Percentiles rank a stretch among this genome's conserved stretches.
Conservation (phyloP, 2,888 invertebrate genomes). For the Apotomis turbidana region DNA sequence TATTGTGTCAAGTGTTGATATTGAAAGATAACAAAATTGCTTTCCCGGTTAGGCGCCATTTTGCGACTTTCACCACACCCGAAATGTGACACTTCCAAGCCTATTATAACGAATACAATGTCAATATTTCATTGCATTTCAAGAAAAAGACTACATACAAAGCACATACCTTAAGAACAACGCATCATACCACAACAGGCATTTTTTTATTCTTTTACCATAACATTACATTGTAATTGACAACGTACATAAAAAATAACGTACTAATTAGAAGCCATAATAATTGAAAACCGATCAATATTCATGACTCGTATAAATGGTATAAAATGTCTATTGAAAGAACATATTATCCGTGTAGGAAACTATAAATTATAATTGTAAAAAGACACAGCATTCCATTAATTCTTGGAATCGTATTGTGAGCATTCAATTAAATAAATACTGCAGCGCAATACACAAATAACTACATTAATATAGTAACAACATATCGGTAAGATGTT, state of each 20-base stretch:
- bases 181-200: background rate
- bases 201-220: background rate
- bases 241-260: background rate
- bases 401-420: constrained; percentile 21
- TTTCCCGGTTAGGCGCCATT: too few relatives aligned
- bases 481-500: background rate
- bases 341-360: constrained; percentile 13
- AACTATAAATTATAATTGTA: constrained; percentile 16
- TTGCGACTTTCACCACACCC: too few relatives aligned
- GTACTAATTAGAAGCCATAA: constrained; percentile 21
- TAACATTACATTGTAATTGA: background rate
- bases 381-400: constrained; percentile 4
- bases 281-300: constrained; percentile 22
- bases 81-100: too few relatives aligned
- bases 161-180: background rate
- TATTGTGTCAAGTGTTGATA: too few relatives aligned
- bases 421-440: constrained; percentile 25
- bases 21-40: too few relatives aligned
- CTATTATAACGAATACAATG: background rate
- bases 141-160: background rate
- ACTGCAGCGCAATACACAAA: background rate
- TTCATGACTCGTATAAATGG: constrained; percentile 27
- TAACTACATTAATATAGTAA: constrained; percentile 18
- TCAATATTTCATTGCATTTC: background rate
- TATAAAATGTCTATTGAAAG: constrained; percentile 25